A percentile compares a stretch with the other conserved stretches of the same genome.
Evolutionary conservation across 2,113 vertebrate species (phyloP).

Genomic region (Cisticola juncidis): DNA sequence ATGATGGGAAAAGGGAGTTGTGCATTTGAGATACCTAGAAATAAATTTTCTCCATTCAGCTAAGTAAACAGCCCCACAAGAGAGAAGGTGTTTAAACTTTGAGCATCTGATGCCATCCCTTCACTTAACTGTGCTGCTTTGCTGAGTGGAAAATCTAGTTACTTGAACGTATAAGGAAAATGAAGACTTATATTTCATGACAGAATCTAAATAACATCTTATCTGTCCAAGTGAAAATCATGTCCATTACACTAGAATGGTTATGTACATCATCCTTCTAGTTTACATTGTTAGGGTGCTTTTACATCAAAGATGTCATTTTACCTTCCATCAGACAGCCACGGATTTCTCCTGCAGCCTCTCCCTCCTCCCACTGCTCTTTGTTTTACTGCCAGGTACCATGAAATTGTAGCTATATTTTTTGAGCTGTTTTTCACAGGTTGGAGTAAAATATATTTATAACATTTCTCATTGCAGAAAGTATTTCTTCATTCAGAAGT

Average conservation of each 20-base stretch:
- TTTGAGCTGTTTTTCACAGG: background rate
- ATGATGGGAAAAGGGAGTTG: background rate
- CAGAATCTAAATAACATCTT: conserved; percentile 65
- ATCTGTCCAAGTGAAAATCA: conserved; percentile 55
- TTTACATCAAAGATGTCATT: conserved; percentile 62
- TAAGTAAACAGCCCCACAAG: background rate
- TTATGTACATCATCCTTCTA: conserved; percentile 60
- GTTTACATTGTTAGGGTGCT: conserved; percentile 58
- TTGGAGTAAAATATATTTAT: conserved; percentile 8
- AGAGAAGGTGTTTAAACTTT: conserved; percentile 6
- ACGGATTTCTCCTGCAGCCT: background rate
- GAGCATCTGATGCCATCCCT: background rate
- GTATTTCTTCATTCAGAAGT: conserved; percentile 19
- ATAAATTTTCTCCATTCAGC: background rate
- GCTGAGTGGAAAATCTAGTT: conserved; percentile 64
- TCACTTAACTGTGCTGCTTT: conserved; percentile 25
- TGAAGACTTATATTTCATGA: conserved; percentile 60
- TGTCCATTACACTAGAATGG: conserved; percentile 54
- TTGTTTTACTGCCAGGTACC: background rate
- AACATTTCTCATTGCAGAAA: conserved; percentile 23
- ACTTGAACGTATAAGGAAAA: conserved; percentile 27
- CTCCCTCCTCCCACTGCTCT: background rate
- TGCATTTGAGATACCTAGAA: background rate
- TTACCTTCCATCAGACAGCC: conserved; percentile 30
- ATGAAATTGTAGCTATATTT: background rate